These are phyloP conservation scores for Chaetodon auriga DNA, from an alignment of 2,113 vertebrate genomes.

Conservation along the genomic window DNA sequence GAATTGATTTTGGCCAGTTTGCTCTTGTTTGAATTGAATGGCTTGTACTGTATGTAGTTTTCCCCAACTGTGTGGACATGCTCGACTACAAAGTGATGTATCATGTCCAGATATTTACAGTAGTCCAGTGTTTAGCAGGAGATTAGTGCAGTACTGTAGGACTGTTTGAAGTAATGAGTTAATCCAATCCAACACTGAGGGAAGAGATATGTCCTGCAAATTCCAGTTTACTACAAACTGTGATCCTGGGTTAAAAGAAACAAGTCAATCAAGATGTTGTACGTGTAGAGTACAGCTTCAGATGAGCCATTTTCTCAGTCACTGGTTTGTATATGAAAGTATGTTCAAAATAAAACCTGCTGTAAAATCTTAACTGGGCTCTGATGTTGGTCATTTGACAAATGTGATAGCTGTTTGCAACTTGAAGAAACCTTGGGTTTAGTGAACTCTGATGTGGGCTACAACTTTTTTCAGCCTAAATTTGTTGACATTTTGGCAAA, in stretches of 20 bases:
- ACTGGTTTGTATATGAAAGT: conserved; percentile 85
- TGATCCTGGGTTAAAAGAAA: conserved; percentile 39
- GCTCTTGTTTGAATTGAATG: conserved; percentile 80
- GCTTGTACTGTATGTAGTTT: conserved; percentile 80
- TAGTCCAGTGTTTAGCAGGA: conserved; percentile 81
- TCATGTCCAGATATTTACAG: conserved; percentile 75
- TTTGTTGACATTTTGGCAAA: not conserved
- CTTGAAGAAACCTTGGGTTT: not conserved
- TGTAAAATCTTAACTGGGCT: conserved; percentile 74
- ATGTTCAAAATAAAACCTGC: conserved; percentile 85
- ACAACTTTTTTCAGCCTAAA: not conserved
- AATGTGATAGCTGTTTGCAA: not conserved
- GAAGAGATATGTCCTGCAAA: conserved; percentile 57
- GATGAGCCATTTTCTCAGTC: conserved; percentile 85
- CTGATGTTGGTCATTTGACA: conserved; percentile 47
- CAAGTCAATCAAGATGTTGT: conserved; percentile 58
- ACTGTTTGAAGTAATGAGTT: conserved; percentile 66
- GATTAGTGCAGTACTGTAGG: conserved; percentile 75
- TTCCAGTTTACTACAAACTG: conserved; percentile 70
- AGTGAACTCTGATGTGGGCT: no score
- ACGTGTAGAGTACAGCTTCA: conserved; percentile 76
- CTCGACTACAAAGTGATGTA: conserved; percentile 76
- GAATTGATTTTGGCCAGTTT: conserved; percentile 79
- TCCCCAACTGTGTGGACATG: conserved; percentile 73
- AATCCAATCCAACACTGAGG: conserved; percentile 62